A percentile compares a stretch with the other conserved stretches of the same genome.
Evolutionary conservation across 2,888 invertebrate species (phyloP).

Genomic region (Sphecodes monilicornis): DNA sequence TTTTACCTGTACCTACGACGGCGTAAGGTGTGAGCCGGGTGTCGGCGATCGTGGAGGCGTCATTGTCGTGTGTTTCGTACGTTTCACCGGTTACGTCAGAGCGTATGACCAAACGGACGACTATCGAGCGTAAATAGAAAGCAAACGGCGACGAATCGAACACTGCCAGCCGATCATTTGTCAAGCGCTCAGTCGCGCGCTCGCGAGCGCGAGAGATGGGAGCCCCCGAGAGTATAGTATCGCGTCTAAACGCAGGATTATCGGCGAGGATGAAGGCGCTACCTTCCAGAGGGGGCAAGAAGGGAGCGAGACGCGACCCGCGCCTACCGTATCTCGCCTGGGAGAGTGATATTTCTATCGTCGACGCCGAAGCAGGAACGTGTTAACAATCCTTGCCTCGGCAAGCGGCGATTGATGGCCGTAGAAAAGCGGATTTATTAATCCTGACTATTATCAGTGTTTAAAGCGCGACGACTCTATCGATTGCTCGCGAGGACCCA

Average conservation of each 20-base stretch:
- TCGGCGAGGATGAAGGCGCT: conserved; percentile 39
- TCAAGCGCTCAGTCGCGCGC: conserved; percentile 69
- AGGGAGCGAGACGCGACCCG: conserved; percentile 32
- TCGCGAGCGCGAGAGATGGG: conserved; percentile 30
- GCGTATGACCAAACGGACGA: conserved; percentile 46
- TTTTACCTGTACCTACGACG: conserved; percentile 26
- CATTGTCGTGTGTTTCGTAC: conserved; percentile 69
- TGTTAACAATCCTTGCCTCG: conserved; percentile 76
- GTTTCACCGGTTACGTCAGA: conserved; percentile 70
- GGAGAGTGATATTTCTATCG: conserved; percentile 80
- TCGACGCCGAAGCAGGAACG: conserved; percentile 67
- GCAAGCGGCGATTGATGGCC: conserved; percentile 77
- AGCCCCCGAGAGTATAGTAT: conserved; percentile 40
- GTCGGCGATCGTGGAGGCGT: conserved; percentile 69
- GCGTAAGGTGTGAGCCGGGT: conserved; percentile 52
- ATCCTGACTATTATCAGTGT: conserved; percentile 75
- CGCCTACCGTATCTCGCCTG: conserved; percentile 69
- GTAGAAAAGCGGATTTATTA: conserved; percentile 79
- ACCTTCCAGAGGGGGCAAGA: neutral
- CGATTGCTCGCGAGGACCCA: conserved; percentile 57
- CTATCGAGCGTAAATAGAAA: conserved; percentile 65
- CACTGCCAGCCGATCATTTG: conserved; percentile 73
- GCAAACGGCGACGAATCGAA: conserved; percentile 72
- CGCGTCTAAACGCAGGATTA: conserved; percentile 66
- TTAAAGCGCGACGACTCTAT: conserved; percentile 71